phyloP scores from a whole-genome alignment of 2,113 vertebrate genomes.

The Paracanthobrama guichenoti region DNA sequence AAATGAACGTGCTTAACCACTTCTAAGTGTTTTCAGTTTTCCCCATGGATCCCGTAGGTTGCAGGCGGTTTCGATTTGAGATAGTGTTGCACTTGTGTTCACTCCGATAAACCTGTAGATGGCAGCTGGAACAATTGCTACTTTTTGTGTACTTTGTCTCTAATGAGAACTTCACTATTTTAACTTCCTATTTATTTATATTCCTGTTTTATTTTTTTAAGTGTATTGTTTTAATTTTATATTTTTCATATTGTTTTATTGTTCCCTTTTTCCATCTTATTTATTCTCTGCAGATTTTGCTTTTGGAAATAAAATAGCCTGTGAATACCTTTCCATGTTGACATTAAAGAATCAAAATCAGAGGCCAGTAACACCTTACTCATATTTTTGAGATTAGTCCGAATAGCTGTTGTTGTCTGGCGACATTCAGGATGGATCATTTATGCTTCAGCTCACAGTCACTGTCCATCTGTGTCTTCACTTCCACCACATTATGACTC shows the following conservation, averaged over 20 bases:
- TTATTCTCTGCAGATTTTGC: too few relatives aligned
- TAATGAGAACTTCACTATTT: neutral
- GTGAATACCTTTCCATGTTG: neutral
- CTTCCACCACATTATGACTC: neutral
- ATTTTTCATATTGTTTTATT: neutral
- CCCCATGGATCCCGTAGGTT: neutral
- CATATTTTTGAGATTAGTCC: neutral
- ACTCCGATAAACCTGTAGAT: neutral
- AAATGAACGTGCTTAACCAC: neutral
- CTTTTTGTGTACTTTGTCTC: neutral
- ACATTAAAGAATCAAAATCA: neutral
- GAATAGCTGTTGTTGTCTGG: neutral
- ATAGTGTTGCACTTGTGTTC: neutral
- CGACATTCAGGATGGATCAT: neutral
- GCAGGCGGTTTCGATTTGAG: neutral
- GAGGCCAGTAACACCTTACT: neutral
- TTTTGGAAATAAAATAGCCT: neutral
- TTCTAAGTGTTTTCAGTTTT: neutral
- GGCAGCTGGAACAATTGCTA: constrained; percentile 8
- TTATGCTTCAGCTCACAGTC: neutral
- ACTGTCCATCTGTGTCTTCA: neutral
- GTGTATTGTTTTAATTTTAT: neutral
- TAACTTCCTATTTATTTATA: neutral
- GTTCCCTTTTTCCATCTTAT: neutral
- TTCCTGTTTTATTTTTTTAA: neutral